These are phyloP conservation scores for Pomacea canaliculata DNA, from an alignment of 2,888 invertebrate genomes.

Conservation along the genomic window DNA sequence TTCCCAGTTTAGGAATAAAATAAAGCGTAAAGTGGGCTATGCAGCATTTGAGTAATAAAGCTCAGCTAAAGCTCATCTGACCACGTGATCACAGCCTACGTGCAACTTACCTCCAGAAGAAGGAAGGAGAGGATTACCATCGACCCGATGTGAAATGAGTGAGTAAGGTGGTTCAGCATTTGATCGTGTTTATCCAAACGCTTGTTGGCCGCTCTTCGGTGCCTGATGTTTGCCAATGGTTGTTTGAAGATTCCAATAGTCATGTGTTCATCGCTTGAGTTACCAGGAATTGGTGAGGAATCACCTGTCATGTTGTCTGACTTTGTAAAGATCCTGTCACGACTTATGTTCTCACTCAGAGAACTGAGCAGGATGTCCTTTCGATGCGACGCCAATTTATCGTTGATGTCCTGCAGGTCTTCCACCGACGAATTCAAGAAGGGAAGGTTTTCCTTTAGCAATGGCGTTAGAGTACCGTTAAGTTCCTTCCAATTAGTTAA, in stretches of 20 bases:
- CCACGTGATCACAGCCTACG: too few relatives aligned
- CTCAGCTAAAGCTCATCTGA: too few relatives aligned
- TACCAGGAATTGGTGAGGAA: not conserved
- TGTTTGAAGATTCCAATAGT: constrained; percentile 58
- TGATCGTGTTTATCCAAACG: constrained; percentile 39
- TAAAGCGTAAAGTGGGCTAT: too few relatives aligned
- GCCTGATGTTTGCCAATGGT: constrained; percentile 4
- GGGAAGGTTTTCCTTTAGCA: constrained; percentile 25
- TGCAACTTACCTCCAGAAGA: constrained; percentile 49
- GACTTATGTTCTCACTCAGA: too few relatives aligned
- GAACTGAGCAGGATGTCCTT: not conserved
- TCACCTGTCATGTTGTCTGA: constrained; percentile 3
- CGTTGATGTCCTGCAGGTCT: not conserved
- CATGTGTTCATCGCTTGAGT: constrained; percentile 50
- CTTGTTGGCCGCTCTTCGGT: constrained; percentile 29
- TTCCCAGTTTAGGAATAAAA: too few relatives aligned
- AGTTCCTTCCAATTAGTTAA: constrained; percentile 26
- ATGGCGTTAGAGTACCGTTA: constrained; percentile 25
- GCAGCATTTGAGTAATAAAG: too few relatives aligned
- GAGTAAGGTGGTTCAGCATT: constrained; percentile 53
- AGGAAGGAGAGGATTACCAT: constrained; percentile 56
- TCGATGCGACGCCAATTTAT: too few relatives aligned
- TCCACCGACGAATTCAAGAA: constrained; percentile 9
- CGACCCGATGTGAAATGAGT: constrained; percentile 57
- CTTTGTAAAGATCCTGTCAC: not conserved